Evolutionary conservation across 35 echinoderm and acorn worm genomes (phyloP).

Genomic region (Diadema setosum): DNA sequence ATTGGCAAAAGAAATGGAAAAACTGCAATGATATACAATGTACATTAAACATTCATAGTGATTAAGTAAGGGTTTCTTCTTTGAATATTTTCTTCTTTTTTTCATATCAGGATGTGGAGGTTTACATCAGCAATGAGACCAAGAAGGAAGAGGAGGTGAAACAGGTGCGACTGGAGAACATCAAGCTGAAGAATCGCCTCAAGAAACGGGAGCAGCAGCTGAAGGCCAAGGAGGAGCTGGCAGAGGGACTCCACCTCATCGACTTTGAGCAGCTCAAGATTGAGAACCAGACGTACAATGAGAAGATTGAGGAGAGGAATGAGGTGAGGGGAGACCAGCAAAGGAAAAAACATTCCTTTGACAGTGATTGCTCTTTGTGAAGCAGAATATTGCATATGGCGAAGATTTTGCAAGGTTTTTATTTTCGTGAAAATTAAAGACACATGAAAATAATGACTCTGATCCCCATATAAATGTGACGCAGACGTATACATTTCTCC

Average conservation of each 20-base stretch:
- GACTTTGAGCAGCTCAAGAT: slow-evolving; percentile 99
- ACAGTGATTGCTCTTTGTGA: no score
- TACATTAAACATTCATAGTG: no score
- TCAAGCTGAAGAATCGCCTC: slow-evolving; percentile 97
- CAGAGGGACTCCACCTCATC: slow-evolving; percentile 92
- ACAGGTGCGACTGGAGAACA: slow-evolving; percentile 83
- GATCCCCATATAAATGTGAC: no score
- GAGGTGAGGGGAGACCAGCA: slow-evolving; percentile 31
- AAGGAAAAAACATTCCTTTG: no score
- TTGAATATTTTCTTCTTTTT: background rate
- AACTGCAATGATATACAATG: no score
- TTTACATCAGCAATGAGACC: slow-evolving; percentile 73
- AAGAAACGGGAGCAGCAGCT: slow-evolving; percentile 97
- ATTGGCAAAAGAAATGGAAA: no score
- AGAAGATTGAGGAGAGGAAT: slow-evolving; percentile 98
- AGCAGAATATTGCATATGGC: no score
- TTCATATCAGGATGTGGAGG: slow-evolving; percentile 66
- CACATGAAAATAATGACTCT: no score
- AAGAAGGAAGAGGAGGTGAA: slow-evolving; percentile 95
- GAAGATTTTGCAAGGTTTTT: no score
- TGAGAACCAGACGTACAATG: slow-evolving; percentile 99
- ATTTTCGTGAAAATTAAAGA: no score
- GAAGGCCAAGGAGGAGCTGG: slow-evolving; percentile 98
- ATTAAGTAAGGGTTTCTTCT: no score
- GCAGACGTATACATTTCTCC: no score